Conservation (phyloP, 2,113 vertebrate genomes). For the Scartelaos histophorus region DNA sequence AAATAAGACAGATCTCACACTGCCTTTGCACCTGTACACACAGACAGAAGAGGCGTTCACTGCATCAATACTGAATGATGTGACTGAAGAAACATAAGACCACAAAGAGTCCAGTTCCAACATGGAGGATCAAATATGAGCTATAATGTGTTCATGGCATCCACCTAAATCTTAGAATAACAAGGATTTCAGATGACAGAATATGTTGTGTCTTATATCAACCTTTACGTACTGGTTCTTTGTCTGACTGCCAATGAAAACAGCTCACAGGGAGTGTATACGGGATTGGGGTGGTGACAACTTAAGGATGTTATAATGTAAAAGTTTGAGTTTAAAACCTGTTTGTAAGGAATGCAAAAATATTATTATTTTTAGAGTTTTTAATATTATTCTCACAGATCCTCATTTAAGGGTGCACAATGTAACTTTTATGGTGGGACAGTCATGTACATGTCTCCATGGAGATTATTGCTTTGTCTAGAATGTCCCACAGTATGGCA, state of each 20-base stretch:
- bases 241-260: no score
- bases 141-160: neutral
- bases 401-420: no score
- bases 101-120: neutral
- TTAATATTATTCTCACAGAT: no score
- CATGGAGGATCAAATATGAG: constrained; percentile 1
- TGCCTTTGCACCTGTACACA: neutral
- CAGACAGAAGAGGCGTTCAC: neutral
- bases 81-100: neutral
- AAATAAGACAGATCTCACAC: neutral
- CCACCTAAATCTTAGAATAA: neutral
- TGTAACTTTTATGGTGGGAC: no score
- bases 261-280: no score
- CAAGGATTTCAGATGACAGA: neutral
- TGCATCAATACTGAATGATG: neutral
- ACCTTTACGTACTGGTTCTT: neutral
- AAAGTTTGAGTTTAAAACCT: no score
- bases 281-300: neutral
- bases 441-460: no score
- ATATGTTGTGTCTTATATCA: neutral
- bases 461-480: no score
- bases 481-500: no score
- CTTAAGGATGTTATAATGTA: no score
- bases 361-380: no score
- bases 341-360: no score